Conservation (phyloP, 2,888 invertebrate genomes). For the Muscina levida region DNA sequence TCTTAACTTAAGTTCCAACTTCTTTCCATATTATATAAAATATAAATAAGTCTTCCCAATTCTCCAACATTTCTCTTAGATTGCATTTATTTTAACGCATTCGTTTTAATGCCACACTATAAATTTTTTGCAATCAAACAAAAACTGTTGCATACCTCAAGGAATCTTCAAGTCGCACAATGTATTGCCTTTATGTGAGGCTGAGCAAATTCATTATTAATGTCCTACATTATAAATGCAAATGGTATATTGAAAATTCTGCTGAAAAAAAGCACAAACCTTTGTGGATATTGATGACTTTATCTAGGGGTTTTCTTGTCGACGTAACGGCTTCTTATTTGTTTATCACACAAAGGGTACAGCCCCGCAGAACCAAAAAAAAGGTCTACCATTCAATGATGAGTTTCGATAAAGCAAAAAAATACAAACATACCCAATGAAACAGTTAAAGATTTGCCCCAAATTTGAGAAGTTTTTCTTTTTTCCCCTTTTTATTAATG, state of each 20-base stretch:
- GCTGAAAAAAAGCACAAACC: not conserved
- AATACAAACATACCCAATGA: not conserved
- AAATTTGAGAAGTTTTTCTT: constrained; percentile 23
- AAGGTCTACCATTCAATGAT: constrained; percentile 28
- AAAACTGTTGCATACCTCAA: constrained; percentile 29
- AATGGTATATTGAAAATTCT: constrained; percentile 25
- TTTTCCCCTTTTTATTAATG: constrained; percentile 46
- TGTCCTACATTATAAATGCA: constrained; percentile 31
- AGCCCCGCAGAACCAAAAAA: not conserved
- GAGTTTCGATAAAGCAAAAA: constrained; percentile 6
- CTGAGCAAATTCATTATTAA: constrained; percentile 19
- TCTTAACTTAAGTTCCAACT: too few relatives aligned
- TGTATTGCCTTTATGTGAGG: constrained; percentile 13
- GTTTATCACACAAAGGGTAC: constrained; percentile 8
- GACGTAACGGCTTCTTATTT: constrained; percentile 24
- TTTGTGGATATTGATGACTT: constrained; percentile 39
- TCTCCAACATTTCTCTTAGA: too few relatives aligned
- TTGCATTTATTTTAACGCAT: too few relatives aligned
- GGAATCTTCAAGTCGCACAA: not conserved
- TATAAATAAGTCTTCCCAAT: too few relatives aligned
- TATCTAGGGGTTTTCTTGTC: constrained; percentile 26
- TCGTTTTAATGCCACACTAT: too few relatives aligned
- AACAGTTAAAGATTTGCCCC: not conserved
- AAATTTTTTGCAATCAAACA: too few relatives aligned
- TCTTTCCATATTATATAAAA: too few relatives aligned